Evolutionary conservation across 1,140 invertebrate species (phyloP).

Genomic region (Zelostemma sp.): DNA sequence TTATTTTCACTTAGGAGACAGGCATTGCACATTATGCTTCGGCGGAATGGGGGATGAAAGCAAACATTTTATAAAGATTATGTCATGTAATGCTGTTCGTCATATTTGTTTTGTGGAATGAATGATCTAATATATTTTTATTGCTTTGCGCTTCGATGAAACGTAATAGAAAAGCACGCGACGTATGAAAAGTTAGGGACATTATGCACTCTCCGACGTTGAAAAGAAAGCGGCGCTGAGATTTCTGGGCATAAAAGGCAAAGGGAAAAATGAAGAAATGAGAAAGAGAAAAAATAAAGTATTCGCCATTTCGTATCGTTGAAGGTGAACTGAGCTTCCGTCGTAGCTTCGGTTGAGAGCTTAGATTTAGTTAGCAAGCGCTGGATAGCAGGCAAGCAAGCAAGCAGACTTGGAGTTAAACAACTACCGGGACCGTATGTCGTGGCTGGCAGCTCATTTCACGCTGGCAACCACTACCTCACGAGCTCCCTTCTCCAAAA

Average conservation of each 20-base stretch:
- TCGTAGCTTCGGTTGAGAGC: constrained; percentile 3
- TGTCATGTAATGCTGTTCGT: no score
- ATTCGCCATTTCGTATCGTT: background rate
- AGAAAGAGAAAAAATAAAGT: background rate
- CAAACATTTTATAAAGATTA: background rate
- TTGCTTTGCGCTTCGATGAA: no score
- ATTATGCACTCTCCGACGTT: background rate
- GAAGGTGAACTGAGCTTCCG: background rate
- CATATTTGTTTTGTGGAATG: no score
- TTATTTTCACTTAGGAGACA: constrained; percentile 43
- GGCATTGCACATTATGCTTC: constrained; percentile 24
- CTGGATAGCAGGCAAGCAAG: constrained; percentile 16
- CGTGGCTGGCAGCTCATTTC: constrained; percentile 58
- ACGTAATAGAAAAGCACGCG: no score
- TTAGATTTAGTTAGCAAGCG: constrained; percentile 45
- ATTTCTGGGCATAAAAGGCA: background rate
- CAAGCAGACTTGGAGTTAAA: constrained; percentile 38
- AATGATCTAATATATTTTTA: no score
- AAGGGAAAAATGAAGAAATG: background rate
- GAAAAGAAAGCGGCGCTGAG: background rate
- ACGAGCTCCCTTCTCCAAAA: constrained; percentile 29
- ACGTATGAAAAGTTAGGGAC: no score
- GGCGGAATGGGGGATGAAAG: background rate
- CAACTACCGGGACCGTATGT: constrained; percentile 52
- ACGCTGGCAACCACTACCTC: constrained; percentile 51